These are phyloP conservation scores for Zaprionus kolodkinae DNA, from an alignment of 1,140 invertebrate species.

Conservation along the genomic window DNA sequence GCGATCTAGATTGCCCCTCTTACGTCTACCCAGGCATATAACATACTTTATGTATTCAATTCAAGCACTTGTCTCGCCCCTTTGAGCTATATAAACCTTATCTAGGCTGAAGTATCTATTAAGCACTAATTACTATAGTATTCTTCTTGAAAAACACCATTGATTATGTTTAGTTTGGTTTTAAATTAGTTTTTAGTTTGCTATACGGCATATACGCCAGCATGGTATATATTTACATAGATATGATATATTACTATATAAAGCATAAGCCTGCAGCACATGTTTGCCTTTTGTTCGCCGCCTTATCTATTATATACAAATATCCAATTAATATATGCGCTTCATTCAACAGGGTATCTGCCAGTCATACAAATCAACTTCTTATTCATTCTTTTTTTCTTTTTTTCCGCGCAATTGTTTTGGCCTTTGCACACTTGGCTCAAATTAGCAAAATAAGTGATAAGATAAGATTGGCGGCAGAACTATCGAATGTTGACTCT, in stretches of 20 bases:
- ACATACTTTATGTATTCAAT: not conserved
- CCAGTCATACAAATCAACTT: not conserved
- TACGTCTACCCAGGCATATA: slow-evolving; percentile 3
- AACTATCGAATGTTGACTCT: not conserved
- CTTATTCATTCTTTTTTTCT: not conserved
- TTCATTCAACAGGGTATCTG: slow-evolving; percentile 14
- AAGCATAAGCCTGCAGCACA: not conserved
- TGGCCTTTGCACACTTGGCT: slow-evolving; percentile 36
- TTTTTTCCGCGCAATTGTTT: not conserved
- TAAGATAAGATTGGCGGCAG: slow-evolving; percentile 39
- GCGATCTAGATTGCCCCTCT: slow-evolving; percentile 16
- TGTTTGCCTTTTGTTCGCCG: not conserved
- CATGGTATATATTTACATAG: not conserved
- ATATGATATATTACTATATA: not conserved
- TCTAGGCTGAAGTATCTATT: not conserved
- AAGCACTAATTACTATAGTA: slow-evolving; percentile 7
- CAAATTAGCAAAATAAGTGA: slow-evolving; percentile 23
- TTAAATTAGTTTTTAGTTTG: too few species aligned
- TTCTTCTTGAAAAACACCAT: not conserved
- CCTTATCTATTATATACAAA: not conserved
- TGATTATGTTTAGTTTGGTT: not conserved
- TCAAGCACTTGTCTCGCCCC: slow-evolving; percentile 3
- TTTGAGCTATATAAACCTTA: not conserved
- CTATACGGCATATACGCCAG: not conserved
- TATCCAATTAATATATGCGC: not conserved